Evolutionary conservation across 2,113 vertebrate species (phyloP).

Genomic region (Hippocampus abdominalis): DNA sequence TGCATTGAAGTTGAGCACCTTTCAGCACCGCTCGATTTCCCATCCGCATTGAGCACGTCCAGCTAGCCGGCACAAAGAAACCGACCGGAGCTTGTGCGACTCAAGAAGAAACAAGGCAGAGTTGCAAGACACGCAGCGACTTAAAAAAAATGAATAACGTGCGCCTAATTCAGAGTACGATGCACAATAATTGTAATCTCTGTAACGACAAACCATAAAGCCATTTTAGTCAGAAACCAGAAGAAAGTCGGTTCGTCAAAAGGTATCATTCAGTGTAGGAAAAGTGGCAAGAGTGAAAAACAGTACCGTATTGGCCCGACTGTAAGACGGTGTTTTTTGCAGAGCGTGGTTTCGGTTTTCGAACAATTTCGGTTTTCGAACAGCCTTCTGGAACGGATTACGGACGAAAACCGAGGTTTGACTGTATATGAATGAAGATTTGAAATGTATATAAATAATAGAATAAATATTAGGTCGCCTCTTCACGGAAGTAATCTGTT

Average conservation of each 20-base stretch:
- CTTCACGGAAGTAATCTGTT: no score
- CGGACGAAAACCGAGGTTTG: no score
- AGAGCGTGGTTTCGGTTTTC: no score
- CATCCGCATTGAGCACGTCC: conserved; percentile 61
- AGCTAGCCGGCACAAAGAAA: conserved; percentile 56
- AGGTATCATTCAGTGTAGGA: not conserved
- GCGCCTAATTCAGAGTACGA: not conserved
- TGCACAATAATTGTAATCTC: no score
- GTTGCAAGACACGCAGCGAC: not conserved
- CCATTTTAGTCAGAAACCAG: no score
- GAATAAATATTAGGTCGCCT: no score
- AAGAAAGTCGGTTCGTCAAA: not conserved
- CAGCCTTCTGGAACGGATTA: no score
- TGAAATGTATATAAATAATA: no score
- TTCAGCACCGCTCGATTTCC: conserved; percentile 52
- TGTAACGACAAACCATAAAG: not conserved
- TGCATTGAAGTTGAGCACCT: conserved; percentile 50
- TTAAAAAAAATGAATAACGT: not conserved
- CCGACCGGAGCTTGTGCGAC: conserved; percentile 17
- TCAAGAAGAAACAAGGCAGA: conserved; percentile 13
- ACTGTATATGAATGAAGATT: no score
- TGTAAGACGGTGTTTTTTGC: no score
- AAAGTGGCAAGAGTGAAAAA: not conserved
- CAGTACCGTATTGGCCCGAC: no score
- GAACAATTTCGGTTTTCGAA: no score